Percentiles rank a stretch among this genome's conserved stretches.
Conservation (phyloP, 2,888 invertebrate species). For the Synergus gifuensis region DNA sequence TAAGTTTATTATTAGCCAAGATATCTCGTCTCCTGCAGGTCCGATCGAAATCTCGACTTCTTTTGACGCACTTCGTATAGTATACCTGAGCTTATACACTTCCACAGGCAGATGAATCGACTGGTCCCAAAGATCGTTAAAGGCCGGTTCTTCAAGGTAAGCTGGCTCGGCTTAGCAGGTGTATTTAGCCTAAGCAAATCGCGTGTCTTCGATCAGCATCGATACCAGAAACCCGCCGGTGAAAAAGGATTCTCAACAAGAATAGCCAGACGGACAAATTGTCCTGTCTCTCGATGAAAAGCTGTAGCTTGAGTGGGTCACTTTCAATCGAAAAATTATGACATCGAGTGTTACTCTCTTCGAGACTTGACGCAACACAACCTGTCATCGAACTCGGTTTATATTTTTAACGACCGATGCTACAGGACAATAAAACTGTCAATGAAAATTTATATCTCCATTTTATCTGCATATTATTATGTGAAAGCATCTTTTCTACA, state of each 20-base stretch:
- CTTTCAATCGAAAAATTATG: not conserved
- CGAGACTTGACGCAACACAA: not conserved
- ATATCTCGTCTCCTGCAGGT: not conserved
- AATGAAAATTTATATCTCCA: not conserved
- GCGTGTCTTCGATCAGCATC: constrained; percentile 21
- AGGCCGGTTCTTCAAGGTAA: constrained; percentile 48
- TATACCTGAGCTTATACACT: constrained; percentile 12
- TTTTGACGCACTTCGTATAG: not conserved
- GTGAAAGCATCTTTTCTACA: not conserved
- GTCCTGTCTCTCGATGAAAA: not conserved
- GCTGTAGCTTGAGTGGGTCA: not conserved
- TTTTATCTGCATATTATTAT: not conserved
- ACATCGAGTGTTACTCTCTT: not conserved
- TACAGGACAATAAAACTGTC: not conserved
- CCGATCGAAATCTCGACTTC: constrained; percentile 10
- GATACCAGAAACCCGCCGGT: constrained; percentile 8
- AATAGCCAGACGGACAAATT: constrained; percentile 4
- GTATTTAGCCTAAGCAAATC: constrained; percentile 44
- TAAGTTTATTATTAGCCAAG: constrained; percentile 21
- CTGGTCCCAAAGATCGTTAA: constrained; percentile 44
- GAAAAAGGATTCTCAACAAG: constrained; percentile 1
- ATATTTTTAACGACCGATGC: not conserved
- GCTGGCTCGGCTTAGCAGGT: constrained; percentile 44
- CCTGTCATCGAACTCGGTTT: not conserved
- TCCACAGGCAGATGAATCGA: constrained; percentile 30